These are phyloP conservation scores for Labia minor DNA, from an alignment of 2,888 invertebrate species.

Conservation along the genomic window DNA sequence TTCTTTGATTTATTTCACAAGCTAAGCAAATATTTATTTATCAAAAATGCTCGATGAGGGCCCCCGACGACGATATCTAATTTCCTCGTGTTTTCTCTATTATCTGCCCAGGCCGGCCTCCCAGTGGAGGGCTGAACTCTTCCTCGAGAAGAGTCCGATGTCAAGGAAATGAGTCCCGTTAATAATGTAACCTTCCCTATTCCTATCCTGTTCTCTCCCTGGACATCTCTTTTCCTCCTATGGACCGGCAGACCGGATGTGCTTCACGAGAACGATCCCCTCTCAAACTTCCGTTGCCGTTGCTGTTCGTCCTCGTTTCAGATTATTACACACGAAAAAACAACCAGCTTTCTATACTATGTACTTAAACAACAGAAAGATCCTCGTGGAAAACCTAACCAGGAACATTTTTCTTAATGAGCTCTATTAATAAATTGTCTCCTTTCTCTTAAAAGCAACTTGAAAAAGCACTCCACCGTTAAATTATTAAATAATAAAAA, in stretches of 20 bases:
- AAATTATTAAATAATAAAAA: no score
- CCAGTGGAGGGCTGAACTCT: not conserved
- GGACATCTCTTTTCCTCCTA: constrained; percentile 1
- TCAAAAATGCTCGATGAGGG: not conserved
- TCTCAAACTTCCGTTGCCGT: not conserved
- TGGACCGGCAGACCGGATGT: not conserved
- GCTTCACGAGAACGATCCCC: constrained; percentile 4
- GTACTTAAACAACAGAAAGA: not conserved
- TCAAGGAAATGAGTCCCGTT: constrained; percentile 13
- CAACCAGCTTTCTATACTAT: not conserved
- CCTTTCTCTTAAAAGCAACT: no score
- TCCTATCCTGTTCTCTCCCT: not conserved
- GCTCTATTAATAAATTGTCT: no score
- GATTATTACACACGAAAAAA: constrained; percentile 13
- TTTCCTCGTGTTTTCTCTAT: constrained; percentile 2
- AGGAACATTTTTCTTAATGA: no score
- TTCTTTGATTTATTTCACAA: no score
- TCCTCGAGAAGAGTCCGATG: not conserved
- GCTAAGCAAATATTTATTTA: not conserved
- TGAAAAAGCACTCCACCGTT: no score
- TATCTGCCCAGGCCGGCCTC: not conserved
- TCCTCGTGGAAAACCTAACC: no score
- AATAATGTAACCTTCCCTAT: constrained; percentile 8
- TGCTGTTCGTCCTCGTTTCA: not conserved
- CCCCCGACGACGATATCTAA: not conserved